Conservation (phyloP, 2,797 vertebrate species). For the Nothura maculosa region DNA sequence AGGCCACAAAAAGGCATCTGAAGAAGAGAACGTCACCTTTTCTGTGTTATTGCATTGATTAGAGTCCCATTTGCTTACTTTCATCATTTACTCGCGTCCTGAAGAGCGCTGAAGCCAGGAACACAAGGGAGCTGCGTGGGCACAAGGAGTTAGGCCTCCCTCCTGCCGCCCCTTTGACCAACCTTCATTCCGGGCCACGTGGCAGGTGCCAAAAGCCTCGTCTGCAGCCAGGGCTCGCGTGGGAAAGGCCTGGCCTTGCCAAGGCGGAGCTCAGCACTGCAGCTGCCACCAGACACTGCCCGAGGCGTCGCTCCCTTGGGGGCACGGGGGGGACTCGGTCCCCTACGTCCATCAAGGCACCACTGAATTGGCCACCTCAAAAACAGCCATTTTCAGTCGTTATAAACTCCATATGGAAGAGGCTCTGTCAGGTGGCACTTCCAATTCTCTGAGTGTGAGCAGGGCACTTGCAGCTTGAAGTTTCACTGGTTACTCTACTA, state of each 20-base stretch:
- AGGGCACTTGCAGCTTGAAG: neutral
- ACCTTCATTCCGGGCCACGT: neutral
- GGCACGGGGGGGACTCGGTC: neutral
- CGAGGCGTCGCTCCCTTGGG: too few species aligned
- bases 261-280: too few species aligned
- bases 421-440: conserved; percentile 29
- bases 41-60: conserved; percentile 49
- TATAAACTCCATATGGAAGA: neutral
- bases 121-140: neutral
- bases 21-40: conserved; percentile 3
- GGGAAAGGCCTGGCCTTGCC: too few species aligned
- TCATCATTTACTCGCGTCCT: conserved; percentile 64
- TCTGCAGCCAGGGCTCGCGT: neutral
- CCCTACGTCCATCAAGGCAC: neutral
- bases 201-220: neutral
- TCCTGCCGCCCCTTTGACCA: too few species aligned
- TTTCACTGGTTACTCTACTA: neutral
- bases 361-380: conserved; percentile 28
- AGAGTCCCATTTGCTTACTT: conserved; percentile 65
- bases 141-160: too few species aligned
- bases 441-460: neutral
- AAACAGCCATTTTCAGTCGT: neutral
- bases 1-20: neutral
- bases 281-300: too few species aligned
- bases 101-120: conserved; percentile 56